Conservation (phyloP, 2,113 vertebrate genomes). For the Microcebus lehilahytsara region DNA sequence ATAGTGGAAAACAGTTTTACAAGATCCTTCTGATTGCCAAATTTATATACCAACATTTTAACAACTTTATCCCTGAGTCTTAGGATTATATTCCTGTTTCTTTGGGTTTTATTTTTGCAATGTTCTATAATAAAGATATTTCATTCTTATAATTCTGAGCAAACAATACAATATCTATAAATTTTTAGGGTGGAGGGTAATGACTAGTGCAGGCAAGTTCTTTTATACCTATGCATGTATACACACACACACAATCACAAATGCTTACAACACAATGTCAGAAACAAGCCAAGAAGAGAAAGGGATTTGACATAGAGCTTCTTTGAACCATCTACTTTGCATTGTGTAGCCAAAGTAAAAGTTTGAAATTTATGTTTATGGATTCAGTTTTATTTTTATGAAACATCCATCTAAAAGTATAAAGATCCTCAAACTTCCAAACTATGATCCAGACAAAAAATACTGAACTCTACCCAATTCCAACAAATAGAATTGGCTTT, state of each 20-base stretch:
- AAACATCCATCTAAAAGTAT: background rate
- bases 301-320: background rate
- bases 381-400: background rate
- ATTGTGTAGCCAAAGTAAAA: background rate
- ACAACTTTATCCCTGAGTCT: background rate
- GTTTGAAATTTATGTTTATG: background rate
- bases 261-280: background rate
- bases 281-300: background rate
- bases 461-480: background rate
- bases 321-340: background rate
- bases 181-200: background rate
- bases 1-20: background rate
- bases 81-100: background rate
- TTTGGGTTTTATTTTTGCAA: background rate
- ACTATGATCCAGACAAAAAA: background rate
- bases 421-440: background rate
- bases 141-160: background rate
- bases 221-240: background rate
- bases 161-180: background rate
- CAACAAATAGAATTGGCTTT: background rate
- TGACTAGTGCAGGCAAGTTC: background rate
- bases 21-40: background rate
- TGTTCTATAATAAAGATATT: background rate
- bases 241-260: background rate
- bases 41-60: background rate